phyloP scores from a whole-genome alignment of 1,140 invertebrate genomes.

The Coptotermes formosanus region DNA sequence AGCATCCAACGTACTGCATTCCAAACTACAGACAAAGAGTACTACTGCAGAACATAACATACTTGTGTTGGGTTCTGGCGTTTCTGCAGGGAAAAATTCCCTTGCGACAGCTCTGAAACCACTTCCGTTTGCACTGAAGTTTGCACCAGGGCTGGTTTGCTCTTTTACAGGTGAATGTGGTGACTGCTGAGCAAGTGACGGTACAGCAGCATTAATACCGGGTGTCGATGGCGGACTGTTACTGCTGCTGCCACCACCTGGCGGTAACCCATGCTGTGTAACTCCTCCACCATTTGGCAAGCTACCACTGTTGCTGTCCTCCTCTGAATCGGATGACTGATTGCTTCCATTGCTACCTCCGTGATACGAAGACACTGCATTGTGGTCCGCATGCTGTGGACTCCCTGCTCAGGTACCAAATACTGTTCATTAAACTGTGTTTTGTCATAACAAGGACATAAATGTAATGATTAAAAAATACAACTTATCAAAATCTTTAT shows the following conservation, averaged over 20 bases:
- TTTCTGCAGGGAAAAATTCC: conserved; percentile 74
- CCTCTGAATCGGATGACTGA: conserved; percentile 74
- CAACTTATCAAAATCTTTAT: no score
- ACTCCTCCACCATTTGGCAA: conserved; percentile 40
- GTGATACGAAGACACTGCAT: conserved; percentile 29
- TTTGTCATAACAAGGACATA: no score
- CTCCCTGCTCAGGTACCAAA: conserved; percentile 22
- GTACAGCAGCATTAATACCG: conserved; percentile 42
- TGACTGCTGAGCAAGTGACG: conserved; percentile 44
- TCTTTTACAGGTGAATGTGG: conserved; percentile 27
- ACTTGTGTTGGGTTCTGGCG: conserved; percentile 78
- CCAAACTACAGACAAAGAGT: background rate
- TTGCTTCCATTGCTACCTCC: conserved; percentile 56
- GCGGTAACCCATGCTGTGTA: conserved; percentile 46
- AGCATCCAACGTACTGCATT: no score
- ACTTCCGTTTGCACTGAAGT: conserved; percentile 13
- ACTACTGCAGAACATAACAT: conserved; percentile 45
- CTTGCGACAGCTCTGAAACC: conserved; percentile 43
- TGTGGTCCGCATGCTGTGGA: conserved; percentile 27
- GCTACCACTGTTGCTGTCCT: conserved; percentile 51
- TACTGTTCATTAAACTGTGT: background rate
- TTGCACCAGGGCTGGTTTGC: conserved; percentile 26
- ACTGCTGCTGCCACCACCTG: conserved; percentile 45
- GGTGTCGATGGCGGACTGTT: conserved; percentile 47
- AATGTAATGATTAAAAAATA: no score